These are phyloP conservation scores for Megaceryle alcyon DNA, from an alignment of 2,797 vertebrate species.

Conservation along the genomic window DNA sequence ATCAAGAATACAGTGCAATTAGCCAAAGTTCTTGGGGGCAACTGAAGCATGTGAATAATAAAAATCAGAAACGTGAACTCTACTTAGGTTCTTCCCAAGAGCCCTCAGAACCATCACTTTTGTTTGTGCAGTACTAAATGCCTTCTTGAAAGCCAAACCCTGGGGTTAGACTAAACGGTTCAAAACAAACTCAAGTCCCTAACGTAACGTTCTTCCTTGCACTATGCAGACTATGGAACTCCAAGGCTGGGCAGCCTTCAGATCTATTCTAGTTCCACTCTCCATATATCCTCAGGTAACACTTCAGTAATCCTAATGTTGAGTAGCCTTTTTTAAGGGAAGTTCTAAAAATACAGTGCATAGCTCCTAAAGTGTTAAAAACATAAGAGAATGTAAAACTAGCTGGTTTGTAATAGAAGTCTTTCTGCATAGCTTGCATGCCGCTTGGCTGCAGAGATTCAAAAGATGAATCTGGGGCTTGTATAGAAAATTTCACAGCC, in stretches of 20 bases:
- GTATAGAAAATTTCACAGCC: neutral
- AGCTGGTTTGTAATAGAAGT: neutral
- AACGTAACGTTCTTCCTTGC: neutral
- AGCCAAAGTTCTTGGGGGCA: slow-evolving; percentile 26
- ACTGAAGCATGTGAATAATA: neutral
- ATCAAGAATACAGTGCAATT: neutral
- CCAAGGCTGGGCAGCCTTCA: neutral
- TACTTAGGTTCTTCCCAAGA: neutral
- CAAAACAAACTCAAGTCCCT: neutral
- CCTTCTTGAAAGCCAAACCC: slow-evolving; percentile 1
- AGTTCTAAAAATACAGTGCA: neutral
- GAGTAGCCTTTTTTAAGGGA: neutral
- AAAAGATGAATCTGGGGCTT: neutral
- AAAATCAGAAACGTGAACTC: neutral
- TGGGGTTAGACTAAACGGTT: neutral
- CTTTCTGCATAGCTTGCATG: neutral
- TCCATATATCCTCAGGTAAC: neutral
- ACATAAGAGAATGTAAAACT: neutral
- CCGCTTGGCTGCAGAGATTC: neutral
- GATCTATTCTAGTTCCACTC: neutral
- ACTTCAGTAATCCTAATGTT: neutral
- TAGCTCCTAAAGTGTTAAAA: neutral
- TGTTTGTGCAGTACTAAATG: neutral
- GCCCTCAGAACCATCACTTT: neutral
- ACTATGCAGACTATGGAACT: neutral